Conservation (phyloP, 2,888 invertebrate genomes). For the Griposia aprilina region DNA sequence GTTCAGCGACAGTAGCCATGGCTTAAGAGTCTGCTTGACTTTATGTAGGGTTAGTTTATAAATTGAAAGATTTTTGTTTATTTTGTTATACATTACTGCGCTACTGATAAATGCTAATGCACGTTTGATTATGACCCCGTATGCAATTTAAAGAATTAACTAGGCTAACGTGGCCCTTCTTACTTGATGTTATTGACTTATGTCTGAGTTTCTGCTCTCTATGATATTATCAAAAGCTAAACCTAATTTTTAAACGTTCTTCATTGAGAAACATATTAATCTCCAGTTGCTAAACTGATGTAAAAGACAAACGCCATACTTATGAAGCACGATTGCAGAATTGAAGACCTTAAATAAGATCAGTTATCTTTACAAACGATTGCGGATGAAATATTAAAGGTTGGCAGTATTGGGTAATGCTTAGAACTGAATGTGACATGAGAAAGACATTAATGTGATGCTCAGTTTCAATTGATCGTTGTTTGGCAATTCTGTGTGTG, state of each 20-base stretch:
- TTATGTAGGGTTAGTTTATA: too few relatives aligned
- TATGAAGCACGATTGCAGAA: constrained; percentile 7
- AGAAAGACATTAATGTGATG: constrained; percentile 13
- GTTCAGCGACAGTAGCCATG: too few relatives aligned
- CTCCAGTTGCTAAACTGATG: not conserved
- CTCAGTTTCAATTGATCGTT: constrained; percentile 20
- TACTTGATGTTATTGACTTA: not conserved
- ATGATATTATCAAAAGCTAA: not conserved
- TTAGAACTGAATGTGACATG: constrained; percentile 13
- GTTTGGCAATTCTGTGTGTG: constrained; percentile 17
- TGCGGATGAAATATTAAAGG: constrained; percentile 18
- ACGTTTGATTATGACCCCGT: too few relatives aligned
- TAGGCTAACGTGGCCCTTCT: too few relatives aligned
- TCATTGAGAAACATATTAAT: not conserved
- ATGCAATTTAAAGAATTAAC: not conserved
- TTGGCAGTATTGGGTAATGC: constrained; percentile 17
- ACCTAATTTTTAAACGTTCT: not conserved
- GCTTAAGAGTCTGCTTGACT: too few relatives aligned
- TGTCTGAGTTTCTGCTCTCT: not conserved
- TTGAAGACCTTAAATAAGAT: constrained; percentile 14
- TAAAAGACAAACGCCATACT: constrained; percentile 2
- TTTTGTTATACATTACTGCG: too few relatives aligned
- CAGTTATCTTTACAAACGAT: constrained; percentile 17
- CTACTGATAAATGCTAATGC: too few relatives aligned
- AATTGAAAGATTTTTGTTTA: too few relatives aligned